phyloP scores from a whole-genome alignment of 1,140 invertebrate genomes.

The Drosophila teissieri region DNA sequence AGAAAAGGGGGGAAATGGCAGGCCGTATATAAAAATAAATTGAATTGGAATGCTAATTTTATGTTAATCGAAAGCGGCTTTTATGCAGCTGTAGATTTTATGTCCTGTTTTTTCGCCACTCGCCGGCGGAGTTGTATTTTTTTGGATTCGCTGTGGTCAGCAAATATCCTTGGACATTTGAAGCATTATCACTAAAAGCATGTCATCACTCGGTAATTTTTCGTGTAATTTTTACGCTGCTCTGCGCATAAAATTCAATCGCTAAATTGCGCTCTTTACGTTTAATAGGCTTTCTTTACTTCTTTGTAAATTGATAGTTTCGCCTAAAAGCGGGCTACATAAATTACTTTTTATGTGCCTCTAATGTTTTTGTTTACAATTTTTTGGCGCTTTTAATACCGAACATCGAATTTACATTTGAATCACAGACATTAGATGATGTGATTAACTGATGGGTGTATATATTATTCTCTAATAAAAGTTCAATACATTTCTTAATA shows the following conservation, averaged over 20 bases:
- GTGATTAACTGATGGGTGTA: background rate
- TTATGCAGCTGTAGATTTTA: conserved; percentile 80
- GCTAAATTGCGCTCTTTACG: conserved; percentile 6
- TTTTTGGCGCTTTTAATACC: conserved; percentile 4
- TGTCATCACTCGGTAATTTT: conserved; percentile 67
- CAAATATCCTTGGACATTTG: conserved; percentile 42
- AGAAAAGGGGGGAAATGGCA: background rate
- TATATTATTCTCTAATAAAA: background rate
- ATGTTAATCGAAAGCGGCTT: conserved; percentile 81
- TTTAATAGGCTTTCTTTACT: conserved; percentile 18
- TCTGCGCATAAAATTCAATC: conserved; percentile 69
- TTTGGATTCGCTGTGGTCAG: conserved; percentile 55
- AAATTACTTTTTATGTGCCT: conserved; percentile 65
- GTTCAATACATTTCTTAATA: too few relatives aligned
- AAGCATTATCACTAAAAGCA: conserved; percentile 75
- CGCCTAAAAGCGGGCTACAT: conserved; percentile 72
- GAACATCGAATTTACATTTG: conserved; percentile 18
- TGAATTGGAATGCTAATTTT: conserved; percentile 82
- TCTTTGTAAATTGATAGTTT: conserved; percentile 34
- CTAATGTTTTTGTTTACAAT: conserved; percentile 76
- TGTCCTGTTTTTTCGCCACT: conserved; percentile 53
- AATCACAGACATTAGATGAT: background rate
- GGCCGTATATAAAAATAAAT: conserved; percentile 79
- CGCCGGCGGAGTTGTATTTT: conserved; percentile 14
- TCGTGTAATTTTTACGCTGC: conserved; percentile 60